Conservation (phyloP, 2,888 invertebrate genomes). For the Onthophagus sagittarius region DNA sequence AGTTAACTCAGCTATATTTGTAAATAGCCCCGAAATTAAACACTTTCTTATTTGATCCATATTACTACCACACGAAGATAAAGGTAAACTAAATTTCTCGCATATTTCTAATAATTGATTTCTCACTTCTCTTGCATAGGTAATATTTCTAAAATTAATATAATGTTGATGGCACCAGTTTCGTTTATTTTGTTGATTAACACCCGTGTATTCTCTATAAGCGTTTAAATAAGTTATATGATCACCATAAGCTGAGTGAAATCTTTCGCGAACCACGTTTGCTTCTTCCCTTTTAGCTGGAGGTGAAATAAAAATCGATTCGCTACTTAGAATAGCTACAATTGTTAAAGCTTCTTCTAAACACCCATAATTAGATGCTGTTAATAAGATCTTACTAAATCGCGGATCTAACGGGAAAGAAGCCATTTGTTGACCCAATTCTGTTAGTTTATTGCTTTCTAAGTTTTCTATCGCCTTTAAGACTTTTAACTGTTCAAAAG, state of each 20-base stretch:
- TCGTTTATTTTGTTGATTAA: constrained; percentile 63
- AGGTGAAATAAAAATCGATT: constrained; percentile 76
- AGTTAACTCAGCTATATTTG: constrained; percentile 79
- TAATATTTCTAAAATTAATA: constrained; percentile 76
- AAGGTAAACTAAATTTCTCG: constrained; percentile 56
- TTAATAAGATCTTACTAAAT: constrained; percentile 75
- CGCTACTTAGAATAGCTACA: constrained; percentile 83
- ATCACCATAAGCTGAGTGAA: constrained; percentile 83
- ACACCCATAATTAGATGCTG: constrained; percentile 72
- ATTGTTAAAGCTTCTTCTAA: constrained; percentile 80
- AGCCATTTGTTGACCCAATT: constrained; percentile 79
- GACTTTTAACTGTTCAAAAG: constrained; percentile 61
- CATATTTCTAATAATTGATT: constrained; percentile 74
- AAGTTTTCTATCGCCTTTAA: constrained; percentile 67
- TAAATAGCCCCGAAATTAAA: constrained; percentile 75
- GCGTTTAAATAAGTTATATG: constrained; percentile 89
- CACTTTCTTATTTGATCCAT: constrained; percentile 71
- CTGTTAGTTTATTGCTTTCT: constrained; percentile 64
- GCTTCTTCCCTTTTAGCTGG: constrained; percentile 75
- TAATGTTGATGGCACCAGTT: constrained; percentile 89
- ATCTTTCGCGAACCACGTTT: constrained; percentile 69
- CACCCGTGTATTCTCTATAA: constrained; percentile 71
- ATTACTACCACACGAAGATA: constrained; percentile 62
- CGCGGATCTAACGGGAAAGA: constrained; percentile 90
- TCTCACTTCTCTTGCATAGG: constrained; percentile 75